phyloP scores from a whole-genome alignment of 2,113 vertebrate genomes.

The Phrynosoma platyrhinos region DNA sequence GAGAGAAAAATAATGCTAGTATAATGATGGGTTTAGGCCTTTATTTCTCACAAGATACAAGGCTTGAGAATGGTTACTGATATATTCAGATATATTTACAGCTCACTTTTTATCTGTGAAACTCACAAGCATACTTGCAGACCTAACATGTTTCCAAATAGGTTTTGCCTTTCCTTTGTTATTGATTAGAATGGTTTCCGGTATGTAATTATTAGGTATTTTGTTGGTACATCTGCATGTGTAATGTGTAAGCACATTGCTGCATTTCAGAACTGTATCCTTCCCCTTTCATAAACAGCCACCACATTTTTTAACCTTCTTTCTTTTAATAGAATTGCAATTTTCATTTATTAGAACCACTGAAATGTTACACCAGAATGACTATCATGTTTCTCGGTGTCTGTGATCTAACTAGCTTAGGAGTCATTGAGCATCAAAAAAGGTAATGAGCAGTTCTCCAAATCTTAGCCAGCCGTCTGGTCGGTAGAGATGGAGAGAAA shows the following conservation, averaged over 20 bases:
- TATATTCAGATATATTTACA: background rate
- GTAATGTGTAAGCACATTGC: background rate
- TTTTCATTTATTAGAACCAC: background rate
- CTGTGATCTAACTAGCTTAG: too few species aligned
- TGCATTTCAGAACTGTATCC: background rate
- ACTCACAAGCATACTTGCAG: background rate
- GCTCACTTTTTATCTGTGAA: background rate
- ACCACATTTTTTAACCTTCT: background rate
- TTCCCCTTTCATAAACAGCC: background rate
- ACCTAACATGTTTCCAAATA: background rate
- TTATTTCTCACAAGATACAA: background rate
- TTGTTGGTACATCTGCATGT: background rate
- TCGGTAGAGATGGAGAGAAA: too few species aligned
- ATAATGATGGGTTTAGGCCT: too few species aligned
- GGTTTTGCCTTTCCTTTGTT: background rate
- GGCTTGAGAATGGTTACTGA: background rate
- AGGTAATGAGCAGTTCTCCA: too few species aligned
- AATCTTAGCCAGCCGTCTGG: too few species aligned
- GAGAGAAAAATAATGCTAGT: too few species aligned
- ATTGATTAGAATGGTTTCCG: background rate
- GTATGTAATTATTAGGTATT: background rate
- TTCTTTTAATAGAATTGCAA: background rate
- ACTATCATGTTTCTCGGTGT: too few species aligned
- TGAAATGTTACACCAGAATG: too few species aligned
- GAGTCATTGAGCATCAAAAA: too few species aligned